Percentiles rank a stretch among this genome's conserved stretches.
Conservation (phyloP, 2,888 invertebrate genomes). For the Biston stratarius region DNA sequence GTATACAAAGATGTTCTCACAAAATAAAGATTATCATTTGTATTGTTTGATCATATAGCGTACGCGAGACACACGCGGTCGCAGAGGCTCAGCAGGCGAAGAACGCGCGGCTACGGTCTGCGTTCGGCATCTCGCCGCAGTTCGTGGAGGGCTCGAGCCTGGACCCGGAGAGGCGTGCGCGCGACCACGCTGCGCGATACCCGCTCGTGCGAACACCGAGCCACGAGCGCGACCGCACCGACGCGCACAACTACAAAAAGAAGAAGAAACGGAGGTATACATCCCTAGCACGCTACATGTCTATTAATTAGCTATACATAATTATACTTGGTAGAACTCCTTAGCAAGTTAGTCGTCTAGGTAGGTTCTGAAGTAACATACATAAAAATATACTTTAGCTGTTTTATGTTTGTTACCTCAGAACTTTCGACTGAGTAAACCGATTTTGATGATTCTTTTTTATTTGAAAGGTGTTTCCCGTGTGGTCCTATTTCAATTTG, state of each 20-base stretch:
- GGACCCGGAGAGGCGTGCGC: slow-evolving; percentile 90
- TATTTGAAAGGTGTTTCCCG: too few species aligned
- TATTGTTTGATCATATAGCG: slow-evolving; percentile 83
- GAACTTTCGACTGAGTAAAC: too few species aligned
- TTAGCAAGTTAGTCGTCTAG: too few species aligned
- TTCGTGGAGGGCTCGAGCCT: slow-evolving; percentile 98
- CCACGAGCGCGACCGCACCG: slow-evolving; percentile 77
- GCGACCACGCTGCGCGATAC: slow-evolving; percentile 87
- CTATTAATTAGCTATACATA: too few species aligned
- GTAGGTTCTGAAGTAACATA: too few species aligned
- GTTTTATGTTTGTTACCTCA: too few species aligned
- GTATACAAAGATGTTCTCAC: neutral
- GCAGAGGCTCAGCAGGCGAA: slow-evolving; percentile 98
- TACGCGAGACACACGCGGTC: slow-evolving; percentile 97
- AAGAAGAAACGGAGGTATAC: slow-evolving; percentile 90
- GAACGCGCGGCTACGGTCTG: slow-evolving; percentile 96
- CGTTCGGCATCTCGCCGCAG: slow-evolving; percentile 97
- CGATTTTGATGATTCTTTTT: too few species aligned
- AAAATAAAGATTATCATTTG: neutral
- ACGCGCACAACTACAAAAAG: slow-evolving; percentile 82
- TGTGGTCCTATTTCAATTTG: too few species aligned
- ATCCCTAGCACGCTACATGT: too few species aligned
- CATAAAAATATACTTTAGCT: too few species aligned
- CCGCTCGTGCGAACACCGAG: slow-evolving; percentile 92
- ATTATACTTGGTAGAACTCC: too few species aligned